Percentiles rank a stretch among this genome's conserved stretches.
Conservation (phyloP, 2,113 vertebrate genomes). For the Apteryx mantelli region DNA sequence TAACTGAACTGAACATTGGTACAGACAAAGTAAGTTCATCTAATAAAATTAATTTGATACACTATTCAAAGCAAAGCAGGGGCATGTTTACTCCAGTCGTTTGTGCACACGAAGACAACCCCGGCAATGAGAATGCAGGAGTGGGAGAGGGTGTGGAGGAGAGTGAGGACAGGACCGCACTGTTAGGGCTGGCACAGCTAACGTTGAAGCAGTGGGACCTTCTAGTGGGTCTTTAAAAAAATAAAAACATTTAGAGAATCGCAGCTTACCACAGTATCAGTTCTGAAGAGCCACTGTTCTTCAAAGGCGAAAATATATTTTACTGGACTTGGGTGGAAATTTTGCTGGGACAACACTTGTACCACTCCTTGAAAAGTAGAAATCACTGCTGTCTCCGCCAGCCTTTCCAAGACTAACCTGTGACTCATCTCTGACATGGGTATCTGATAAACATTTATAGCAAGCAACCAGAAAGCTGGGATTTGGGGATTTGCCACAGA, state of each 20-base stretch:
- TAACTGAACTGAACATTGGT: not conserved
- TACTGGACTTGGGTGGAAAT: not conserved
- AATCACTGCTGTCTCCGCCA: not conserved
- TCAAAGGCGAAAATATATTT: not conserved
- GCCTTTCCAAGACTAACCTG: not conserved
- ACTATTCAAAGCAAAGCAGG: not conserved
- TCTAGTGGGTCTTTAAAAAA: not conserved
- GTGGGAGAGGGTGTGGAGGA: not conserved
- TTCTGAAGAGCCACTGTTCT: not conserved
- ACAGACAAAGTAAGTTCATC: not conserved
- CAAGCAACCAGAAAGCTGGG: not conserved
- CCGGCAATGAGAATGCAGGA: not conserved
- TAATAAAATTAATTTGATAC: not conserved
- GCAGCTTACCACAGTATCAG: not conserved
- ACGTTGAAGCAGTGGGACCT: not conserved
- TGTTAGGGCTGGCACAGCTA: not conserved
- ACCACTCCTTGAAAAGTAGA: not conserved
- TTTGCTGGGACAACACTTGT: not conserved
- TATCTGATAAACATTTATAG: not conserved
- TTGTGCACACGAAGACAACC: accelerated
- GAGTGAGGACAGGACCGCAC: not conserved
- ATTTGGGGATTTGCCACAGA: not conserved
- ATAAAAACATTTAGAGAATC: not conserved
- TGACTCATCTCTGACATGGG: not conserved
- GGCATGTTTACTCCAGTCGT: not conserved